Conservation (phyloP, 2,113 vertebrate species). For the Channa argus region DNA sequence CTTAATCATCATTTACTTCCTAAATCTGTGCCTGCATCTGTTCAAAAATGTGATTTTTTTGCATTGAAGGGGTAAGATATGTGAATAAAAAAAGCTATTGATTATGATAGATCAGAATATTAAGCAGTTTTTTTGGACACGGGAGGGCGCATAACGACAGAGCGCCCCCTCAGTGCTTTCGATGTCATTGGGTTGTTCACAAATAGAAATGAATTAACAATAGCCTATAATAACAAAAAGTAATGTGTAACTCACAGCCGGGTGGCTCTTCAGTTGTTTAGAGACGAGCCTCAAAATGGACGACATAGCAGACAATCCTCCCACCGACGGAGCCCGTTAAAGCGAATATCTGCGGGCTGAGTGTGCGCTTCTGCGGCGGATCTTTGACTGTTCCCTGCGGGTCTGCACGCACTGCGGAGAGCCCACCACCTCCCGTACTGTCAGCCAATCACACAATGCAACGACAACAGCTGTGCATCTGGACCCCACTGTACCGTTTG, state of each 20-base stretch:
- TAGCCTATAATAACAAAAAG: too few relatives aligned
- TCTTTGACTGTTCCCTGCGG: not conserved
- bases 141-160: not conserved
- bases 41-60: too few relatives aligned
- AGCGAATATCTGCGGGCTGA: not conserved
- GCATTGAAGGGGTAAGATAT: too few relatives aligned
- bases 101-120: not conserved
- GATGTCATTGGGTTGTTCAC: conserved; percentile 62
- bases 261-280: conserved; percentile 80
- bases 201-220: too few relatives aligned
- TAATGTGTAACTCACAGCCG: conserved; percentile 75
- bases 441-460: conserved; percentile 61
- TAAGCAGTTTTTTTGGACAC: not conserved
- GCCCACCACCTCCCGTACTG: conserved; percentile 4
- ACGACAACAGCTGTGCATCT: conserved; percentile 45
- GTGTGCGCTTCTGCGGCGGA: not conserved
- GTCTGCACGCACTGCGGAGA: not conserved
- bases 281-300: conserved; percentile 51
- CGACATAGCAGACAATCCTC: conserved; percentile 40
- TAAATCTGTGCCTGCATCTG: too few relatives aligned
- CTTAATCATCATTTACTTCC: too few relatives aligned
- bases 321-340: not conserved
- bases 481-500: not conserved
- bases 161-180: conserved; percentile 32
- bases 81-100: too few relatives aligned